Evolutionary conservation across 1,140 invertebrate species (phyloP), one percentile per base, ranked within the genome.

Genomic region (Drosophila eugracilis): DNA sequence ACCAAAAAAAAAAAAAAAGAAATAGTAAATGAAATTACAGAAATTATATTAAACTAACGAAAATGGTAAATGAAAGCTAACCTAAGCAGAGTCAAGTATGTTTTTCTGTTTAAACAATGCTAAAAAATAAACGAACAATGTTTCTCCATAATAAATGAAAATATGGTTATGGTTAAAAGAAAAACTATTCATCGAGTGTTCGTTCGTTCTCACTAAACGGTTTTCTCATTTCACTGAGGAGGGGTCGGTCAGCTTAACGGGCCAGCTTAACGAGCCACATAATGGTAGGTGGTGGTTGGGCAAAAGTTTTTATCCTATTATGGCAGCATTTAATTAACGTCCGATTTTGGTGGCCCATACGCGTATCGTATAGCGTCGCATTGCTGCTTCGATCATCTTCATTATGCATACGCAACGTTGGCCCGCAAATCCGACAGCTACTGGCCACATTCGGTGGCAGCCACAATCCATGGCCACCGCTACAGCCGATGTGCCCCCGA

Each of bases 81-180:
- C 57, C 47, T 52, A 69, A 78, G 55, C 60, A 19, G 57, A 65
- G 60, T 65, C 60, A 58, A 83, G 37, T 81, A 88, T 78, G 78
- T 88, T 83, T 67, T 86, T 86, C 78, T 88, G 83, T 86, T 86
- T 81, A 65, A 58, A 67, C 57, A 75, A 63, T 24, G 63, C 62
- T n/a, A n/a, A 70, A 77, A 69, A 50, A 52, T 49, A 69, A 83
- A 72, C 72, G 75, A 72, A 63, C 72, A 86, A 86, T 86, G 81
- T 86, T 86, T 86, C 74, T 75, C 78, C 83, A 88, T 88, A 86
- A 88, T 86, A 86, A 86, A 69, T 53, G 65, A 67, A 86, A 69
- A 66, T 83, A 88, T 74, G 74, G 83, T 88, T 69, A 86, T 78
- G 83, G 78, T 86, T 88, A 86, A 83, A 86, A 55, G 2, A 0